phyloP scores from a whole-genome alignment of 1,140 invertebrate genomes.

The Drosophila elegans region DNA sequence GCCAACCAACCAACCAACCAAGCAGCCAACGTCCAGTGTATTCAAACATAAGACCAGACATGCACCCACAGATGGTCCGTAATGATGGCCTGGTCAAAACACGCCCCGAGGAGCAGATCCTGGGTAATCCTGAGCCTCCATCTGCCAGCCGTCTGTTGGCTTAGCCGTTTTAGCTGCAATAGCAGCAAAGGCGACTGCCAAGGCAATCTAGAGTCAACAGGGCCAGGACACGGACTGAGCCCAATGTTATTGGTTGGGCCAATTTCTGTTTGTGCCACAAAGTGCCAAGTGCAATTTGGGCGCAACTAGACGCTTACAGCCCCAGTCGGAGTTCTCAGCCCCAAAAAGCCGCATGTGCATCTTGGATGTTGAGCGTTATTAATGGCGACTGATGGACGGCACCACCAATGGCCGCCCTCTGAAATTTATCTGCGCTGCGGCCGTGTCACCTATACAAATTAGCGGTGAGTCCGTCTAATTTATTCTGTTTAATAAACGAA shows the following conservation, averaged over 20 bases:
- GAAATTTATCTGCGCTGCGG: conserved; percentile 54
- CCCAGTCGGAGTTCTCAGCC: neutral
- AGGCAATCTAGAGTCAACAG: conserved; percentile 49
- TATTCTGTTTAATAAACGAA: conserved; percentile 42
- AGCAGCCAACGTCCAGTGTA: neutral
- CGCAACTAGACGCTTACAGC: neutral
- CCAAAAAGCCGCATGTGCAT: conserved; percentile 45
- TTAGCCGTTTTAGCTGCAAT: conserved; percentile 47
- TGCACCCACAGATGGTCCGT: conserved; percentile 31
- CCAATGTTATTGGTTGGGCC: conserved; percentile 33
- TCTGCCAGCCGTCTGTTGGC: conserved; percentile 52
- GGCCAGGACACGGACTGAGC: conserved; percentile 4
- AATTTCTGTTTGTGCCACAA: conserved; percentile 62
- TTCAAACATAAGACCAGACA: conserved; percentile 2
- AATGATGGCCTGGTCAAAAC: conserved; percentile 47
- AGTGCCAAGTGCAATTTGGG: conserved; percentile 60
- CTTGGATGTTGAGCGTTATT: conserved; percentile 68
- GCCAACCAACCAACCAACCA: neutral
- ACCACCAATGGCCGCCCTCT: conserved; percentile 33
- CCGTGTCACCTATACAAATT: conserved; percentile 46
- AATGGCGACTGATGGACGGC: conserved; percentile 66
- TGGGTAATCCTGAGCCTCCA: conserved; percentile 39
- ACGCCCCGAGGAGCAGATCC: conserved; percentile 40
- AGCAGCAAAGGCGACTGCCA: neutral
- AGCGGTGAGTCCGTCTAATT: conserved; percentile 43